Evolutionary conservation across 2,888 invertebrate genomes (phyloP).

Genomic region (Frankliniella intonsa): DNA sequence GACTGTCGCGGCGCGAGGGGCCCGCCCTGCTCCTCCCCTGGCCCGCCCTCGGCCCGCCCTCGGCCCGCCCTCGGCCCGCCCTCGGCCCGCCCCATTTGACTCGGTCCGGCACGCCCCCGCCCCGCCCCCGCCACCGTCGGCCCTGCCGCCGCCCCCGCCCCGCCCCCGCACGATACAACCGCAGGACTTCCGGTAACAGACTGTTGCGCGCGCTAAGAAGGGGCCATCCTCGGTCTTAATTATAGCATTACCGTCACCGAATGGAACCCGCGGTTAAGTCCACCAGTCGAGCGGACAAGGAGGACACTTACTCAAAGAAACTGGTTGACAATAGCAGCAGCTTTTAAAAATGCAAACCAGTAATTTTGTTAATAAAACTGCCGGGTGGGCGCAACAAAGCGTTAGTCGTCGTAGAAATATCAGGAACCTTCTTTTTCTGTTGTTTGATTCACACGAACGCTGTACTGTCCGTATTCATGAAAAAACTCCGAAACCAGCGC

Average conservation of each 20-base stretch:
- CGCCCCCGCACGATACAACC: background rate
- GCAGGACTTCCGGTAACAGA: conserved; percentile 21
- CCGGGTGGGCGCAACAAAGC: too few relatives aligned
- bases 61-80: background rate
- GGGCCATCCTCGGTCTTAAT: conserved; percentile 2
- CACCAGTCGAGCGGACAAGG: too few relatives aligned
- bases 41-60: conserved; percentile 7
- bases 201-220: conserved; percentile 1
- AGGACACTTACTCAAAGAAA: too few relatives aligned
- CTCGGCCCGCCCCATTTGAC: background rate
- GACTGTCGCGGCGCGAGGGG: background rate
- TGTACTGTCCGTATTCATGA: too few relatives aligned
- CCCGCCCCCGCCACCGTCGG: background rate
- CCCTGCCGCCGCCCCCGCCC: background rate
- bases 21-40: background rate
- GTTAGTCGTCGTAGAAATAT: too few relatives aligned
- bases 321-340: too few relatives aligned
- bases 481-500: too few relatives aligned
- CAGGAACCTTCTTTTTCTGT: too few relatives aligned
- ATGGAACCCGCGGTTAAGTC: background rate
- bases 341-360: too few relatives aligned
- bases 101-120: background rate
- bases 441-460: too few relatives aligned
- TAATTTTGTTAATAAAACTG: too few relatives aligned
- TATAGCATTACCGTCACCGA: conserved; percentile 2